Evolutionary conservation across 1,140 invertebrate genomes (phyloP).

Genomic region (Leptinotarsa texana): DNA sequence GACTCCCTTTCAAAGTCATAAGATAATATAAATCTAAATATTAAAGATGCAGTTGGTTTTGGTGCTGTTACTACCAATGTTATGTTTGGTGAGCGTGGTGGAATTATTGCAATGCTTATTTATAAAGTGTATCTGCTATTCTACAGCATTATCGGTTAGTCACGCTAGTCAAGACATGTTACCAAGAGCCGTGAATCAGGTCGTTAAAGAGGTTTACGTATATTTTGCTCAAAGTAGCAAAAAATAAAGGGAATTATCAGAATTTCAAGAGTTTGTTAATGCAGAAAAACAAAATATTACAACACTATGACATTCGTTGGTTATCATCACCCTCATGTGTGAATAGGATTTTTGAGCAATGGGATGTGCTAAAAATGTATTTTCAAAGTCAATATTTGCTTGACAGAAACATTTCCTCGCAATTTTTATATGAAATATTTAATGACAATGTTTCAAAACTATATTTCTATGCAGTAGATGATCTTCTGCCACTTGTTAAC

Average conservation of each 20-base stretch:
- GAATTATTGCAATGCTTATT: constrained; percentile 42
- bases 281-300: constrained; percentile 27
- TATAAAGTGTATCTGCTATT: constrained; percentile 42
- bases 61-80: constrained; percentile 41
- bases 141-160: constrained; percentile 17
- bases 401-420: neutral
- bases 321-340: constrained; percentile 16
- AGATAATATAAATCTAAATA: constrained; percentile 27
- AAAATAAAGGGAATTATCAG: constrained; percentile 16
- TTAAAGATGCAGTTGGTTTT: constrained; percentile 41
- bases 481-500: constrained; percentile 10
- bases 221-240: constrained; percentile 26
- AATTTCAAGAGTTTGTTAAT: constrained; percentile 25
- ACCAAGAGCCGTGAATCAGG: neutral
- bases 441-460: constrained; percentile 10
- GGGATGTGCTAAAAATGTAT: constrained; percentile 17
- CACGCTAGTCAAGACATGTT: too few relatives aligned
- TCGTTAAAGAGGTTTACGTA: constrained; percentile 14
- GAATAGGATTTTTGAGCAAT: constrained; percentile 22
- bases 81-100: constrained; percentile 40
- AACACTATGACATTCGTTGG: constrained; percentile 21
- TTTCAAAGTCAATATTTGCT: constrained; percentile 19
- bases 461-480: neutral
- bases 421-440: neutral
- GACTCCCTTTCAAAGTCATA: constrained; percentile 17